These are phyloP conservation scores for Drosophila orena DNA, from an alignment of 1,140 invertebrate genomes.

Conservation along the genomic window DNA sequence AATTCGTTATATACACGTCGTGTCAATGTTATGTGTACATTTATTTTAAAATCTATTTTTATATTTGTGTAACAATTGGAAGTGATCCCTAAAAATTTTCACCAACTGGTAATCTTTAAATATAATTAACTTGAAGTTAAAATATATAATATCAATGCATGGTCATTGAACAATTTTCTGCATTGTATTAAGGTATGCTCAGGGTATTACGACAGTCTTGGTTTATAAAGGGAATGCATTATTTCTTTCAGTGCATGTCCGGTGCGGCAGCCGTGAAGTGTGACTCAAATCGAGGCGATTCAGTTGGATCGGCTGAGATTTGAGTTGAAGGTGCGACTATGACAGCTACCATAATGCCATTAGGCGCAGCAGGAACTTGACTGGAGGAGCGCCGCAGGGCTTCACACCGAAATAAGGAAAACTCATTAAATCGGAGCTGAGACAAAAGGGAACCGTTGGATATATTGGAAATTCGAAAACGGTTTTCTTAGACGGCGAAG, in stretches of 20 bases:
- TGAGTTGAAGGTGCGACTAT: constrained; percentile 41
- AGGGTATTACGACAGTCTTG: too few species aligned
- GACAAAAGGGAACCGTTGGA: constrained; percentile 45
- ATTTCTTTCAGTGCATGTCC: constrained; percentile 19
- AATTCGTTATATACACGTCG: background rate
- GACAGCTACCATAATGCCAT: constrained; percentile 76
- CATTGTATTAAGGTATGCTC: too few species aligned
- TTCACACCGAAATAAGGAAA: constrained; percentile 69
- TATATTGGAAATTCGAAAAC: constrained; percentile 57
- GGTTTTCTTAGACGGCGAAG: constrained; percentile 28
- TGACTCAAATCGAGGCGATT: constrained; percentile 48
- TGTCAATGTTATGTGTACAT: too few species aligned
- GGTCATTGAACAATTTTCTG: too few species aligned
- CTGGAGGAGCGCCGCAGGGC: constrained; percentile 66
- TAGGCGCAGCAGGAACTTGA: constrained; percentile 37
- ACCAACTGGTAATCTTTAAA: too few species aligned
- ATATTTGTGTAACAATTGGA: too few species aligned
- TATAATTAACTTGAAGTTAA: too few species aligned
- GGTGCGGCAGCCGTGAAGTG: constrained; percentile 47
- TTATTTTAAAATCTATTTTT: too few species aligned
- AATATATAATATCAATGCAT: too few species aligned
- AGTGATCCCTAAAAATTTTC: too few species aligned
- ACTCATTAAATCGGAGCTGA: constrained; percentile 74
- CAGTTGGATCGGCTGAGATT: constrained; percentile 27
- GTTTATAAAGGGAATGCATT: background rate